Evolutionary conservation across 2,888 invertebrate genomes (phyloP), one percentile per base, ranked within the genome.

Genomic region (Caenorhabditis virilis): DNA sequence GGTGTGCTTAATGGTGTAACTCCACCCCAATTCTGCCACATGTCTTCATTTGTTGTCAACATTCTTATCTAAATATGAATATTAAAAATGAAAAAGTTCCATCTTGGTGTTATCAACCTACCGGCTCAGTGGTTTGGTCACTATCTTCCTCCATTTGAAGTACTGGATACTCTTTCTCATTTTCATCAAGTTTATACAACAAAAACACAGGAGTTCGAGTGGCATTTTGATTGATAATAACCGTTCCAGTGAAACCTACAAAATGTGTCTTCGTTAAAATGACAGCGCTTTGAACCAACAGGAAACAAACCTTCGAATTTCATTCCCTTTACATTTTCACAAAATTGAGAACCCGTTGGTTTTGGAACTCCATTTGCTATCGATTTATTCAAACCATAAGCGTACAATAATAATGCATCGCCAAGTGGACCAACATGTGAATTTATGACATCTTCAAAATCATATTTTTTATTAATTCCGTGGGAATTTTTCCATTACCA

Each of bases 181-280:
- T 25, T 7, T 43, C 16, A 26, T 68, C 62, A 26, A 72, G 20
- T 22, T 54, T 58, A 48, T 61, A 68, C 23, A 68, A 35, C 1
- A 46, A n/a, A 42, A 64, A 72, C 6, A 69, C 53, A 1, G 72
- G 72, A 4, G 60, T 67, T 18, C 69, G 50, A 6, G 67, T 69
- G 15, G 39, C 30, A 22, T 72, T 72, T 22, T 59, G 26, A 35
- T 69, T 72, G 16, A 72, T 58, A 3, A 61, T 56, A 18, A 72
- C 72, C 35, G 49, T 51, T 42, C 72, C 72, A 15, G 72, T 64
- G 27, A 59, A 72, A 2, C 72, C 70, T 61, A 25, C 25, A 36
- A 22, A 20, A 6, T 20, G 3, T 41, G n/a, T 20, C n/a, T n/a
- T n/a, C n/a, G n/a, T n/a, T n/a, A n/a, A n/a, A n/a, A n/a, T n/a